Percentiles rank a stretch among this genome's conserved stretches.
These are phyloP conservation scores for Chironomus tentans DNA, from an alignment of 2,888 invertebrate species.

Conservation along the genomic window DNA sequence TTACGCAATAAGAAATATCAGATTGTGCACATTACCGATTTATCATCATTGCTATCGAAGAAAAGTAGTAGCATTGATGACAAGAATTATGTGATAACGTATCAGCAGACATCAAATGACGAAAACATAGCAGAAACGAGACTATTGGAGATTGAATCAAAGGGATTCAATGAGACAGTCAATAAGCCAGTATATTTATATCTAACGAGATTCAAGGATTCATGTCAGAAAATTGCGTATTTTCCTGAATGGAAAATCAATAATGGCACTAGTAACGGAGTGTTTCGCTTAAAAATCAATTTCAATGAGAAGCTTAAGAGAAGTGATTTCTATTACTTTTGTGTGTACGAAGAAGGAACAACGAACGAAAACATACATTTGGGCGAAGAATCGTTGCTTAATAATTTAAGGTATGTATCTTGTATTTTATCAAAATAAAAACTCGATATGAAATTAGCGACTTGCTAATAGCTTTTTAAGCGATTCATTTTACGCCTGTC, in stretches of 20 bases:
- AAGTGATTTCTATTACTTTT: not conserved
- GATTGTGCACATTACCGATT: not conserved
- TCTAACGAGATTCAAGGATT: not conserved
- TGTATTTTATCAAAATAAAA: too few species aligned
- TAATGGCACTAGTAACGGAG: not conserved
- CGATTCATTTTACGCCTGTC: too few species aligned
- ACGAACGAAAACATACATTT: not conserved
- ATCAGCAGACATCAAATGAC: conserved; percentile 2
- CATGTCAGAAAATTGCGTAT: not conserved
- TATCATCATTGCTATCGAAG: not conserved
- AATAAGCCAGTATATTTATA: not conserved
- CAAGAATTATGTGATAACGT: not conserved
- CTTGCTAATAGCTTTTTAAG: too few species aligned
- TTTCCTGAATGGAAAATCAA: conserved; percentile 21
- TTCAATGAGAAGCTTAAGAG: not conserved
- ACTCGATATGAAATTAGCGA: too few species aligned
- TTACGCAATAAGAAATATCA: not conserved
- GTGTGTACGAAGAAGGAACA: not conserved
- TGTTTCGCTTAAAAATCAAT: conserved; percentile 9
- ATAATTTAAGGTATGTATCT: not conserved
- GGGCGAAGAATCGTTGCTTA: not conserved
- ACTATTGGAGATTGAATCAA: not conserved
- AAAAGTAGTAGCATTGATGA: not conserved
- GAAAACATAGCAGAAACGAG: not conserved
- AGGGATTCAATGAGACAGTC: not conserved